phyloP scores from a whole-genome alignment of 92 coral and sea anemone genomes.

The Palythoa heliodiscus region DNA sequence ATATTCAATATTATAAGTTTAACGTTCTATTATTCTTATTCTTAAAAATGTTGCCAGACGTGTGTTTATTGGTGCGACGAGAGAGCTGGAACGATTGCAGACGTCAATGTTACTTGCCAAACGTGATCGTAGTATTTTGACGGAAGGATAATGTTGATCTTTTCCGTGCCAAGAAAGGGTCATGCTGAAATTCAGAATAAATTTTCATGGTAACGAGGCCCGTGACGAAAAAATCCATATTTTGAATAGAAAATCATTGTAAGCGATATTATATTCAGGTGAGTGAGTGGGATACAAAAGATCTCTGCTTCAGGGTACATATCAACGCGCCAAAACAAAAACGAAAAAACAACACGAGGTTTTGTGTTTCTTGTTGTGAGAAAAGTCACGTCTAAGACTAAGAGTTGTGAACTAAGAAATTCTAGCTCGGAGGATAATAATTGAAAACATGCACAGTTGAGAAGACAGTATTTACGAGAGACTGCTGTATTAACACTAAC shows the following conservation, averaged over 20 bases:
- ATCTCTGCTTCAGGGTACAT: not conserved
- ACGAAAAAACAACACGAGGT: not conserved
- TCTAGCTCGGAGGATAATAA: not conserved
- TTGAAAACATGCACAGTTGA: not conserved
- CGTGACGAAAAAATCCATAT: not conserved
- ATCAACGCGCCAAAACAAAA: not conserved
- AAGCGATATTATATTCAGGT: not conserved
- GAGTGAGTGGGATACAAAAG: not conserved
- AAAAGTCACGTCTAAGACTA: not conserved
- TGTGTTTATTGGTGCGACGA: too few relatives aligned
- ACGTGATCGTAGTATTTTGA: too few relatives aligned
- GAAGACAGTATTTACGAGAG: not conserved
- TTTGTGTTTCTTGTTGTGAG: not conserved
- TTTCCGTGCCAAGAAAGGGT: not conserved
- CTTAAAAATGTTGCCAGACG: too few relatives aligned
- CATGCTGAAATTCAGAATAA: too few relatives aligned
- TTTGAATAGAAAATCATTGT: slow-evolving; percentile 1
- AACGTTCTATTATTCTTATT: too few relatives aligned
- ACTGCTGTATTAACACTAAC: not conserved
- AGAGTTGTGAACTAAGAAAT: not conserved
- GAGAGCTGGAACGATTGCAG: too few relatives aligned
- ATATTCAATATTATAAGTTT: too few relatives aligned
- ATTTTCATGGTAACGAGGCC: not conserved
- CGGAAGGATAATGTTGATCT: too few relatives aligned
- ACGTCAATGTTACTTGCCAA: too few relatives aligned